Percentiles rank a stretch among this genome's conserved stretches.
Evolutionary conservation across 2,113 vertebrate species (phyloP).

Genomic region (Poeciliopsis prolifica): DNA sequence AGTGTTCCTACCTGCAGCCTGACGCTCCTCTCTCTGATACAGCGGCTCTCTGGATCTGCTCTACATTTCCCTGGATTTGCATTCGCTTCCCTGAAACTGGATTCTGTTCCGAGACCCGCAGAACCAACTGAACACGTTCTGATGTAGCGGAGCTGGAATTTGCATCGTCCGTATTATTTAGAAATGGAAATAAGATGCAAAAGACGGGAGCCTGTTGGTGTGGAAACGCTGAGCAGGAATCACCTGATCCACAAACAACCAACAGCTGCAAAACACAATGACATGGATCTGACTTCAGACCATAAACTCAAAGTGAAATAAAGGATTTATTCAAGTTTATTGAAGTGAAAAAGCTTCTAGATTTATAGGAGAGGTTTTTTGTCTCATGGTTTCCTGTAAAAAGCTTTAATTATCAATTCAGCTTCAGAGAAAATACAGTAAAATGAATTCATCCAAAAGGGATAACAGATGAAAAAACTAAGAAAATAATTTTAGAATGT

Average conservation of each 20-base stretch:
- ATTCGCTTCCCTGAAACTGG: conserved; percentile 2
- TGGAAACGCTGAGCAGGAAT: not conserved
- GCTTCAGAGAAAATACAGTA: no score
- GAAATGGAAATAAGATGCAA: conserved; percentile 53
- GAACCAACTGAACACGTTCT: not conserved
- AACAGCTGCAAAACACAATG: no score
- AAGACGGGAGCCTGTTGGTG: not conserved
- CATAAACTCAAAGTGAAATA: not conserved
- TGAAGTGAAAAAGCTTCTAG: no score
- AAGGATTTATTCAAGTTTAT: no score
- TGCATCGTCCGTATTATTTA: conserved; percentile 37
- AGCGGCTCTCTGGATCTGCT: not conserved
- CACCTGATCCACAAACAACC: not conserved
- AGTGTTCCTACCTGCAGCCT: not conserved
- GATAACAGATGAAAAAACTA: no score
- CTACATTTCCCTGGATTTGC: conserved; percentile 2
- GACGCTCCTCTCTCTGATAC: not conserved
- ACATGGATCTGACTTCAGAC: not conserved
- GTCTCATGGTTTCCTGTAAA: no score
- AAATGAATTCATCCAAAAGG: no score
- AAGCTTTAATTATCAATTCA: no score
- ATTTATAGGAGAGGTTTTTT: no score
- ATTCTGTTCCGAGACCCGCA: not conserved
- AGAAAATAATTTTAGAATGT: no score
- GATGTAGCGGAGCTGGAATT: not conserved